A percentile compares a stretch with the other conserved stretches of the same genome.
These are phyloP conservation scores for Coryphaenoides rupestris DNA, from an alignment of 2,113 vertebrate species.

Conservation along the genomic window DNA sequence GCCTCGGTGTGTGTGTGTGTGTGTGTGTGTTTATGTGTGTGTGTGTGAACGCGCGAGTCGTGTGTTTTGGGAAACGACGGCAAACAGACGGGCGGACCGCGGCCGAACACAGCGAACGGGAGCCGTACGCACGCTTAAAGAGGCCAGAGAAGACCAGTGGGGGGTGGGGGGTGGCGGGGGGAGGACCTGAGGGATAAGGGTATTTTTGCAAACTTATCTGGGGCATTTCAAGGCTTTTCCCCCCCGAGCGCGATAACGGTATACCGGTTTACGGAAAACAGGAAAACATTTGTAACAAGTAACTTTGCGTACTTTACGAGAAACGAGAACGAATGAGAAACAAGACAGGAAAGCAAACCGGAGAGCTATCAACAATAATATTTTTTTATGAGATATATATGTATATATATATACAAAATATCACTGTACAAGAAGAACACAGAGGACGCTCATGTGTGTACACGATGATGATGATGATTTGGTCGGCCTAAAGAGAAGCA, in stretches of 20 bases:
- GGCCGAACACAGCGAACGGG: neutral
- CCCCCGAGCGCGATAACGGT: neutral
- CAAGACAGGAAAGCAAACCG: constrained; percentile 7
- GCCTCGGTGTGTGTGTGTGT: too few relatives aligned
- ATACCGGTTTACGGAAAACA: constrained; percentile 8
- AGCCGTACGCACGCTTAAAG: neutral
- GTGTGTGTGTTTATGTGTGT: too few relatives aligned
- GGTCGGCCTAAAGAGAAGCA: constrained; percentile 10
- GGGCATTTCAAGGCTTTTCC: constrained; percentile 63
- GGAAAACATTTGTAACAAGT: constrained; percentile 7
- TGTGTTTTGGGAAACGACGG: constrained; percentile 44
- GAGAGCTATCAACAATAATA: constrained; percentile 52
- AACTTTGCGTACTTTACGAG: constrained; percentile 2
- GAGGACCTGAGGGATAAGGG: constrained; percentile 45
- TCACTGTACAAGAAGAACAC: constrained; percentile 63
- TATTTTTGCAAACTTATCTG: constrained; percentile 58
- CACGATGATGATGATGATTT: constrained; percentile 4
- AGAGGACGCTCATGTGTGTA: constrained; percentile 27
- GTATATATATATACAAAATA: constrained; percentile 65
- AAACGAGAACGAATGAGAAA: constrained; percentile 2
- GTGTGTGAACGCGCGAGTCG: constrained; percentile 44
- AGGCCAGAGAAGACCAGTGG: constrained; percentile 39
- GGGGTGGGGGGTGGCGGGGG: neutral
- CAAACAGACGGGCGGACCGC: neutral
- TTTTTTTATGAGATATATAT: constrained; percentile 53